These are phyloP conservation scores for Mungos mungo DNA, from an alignment of 2,113 vertebrate genomes.

Conservation along the genomic window DNA sequence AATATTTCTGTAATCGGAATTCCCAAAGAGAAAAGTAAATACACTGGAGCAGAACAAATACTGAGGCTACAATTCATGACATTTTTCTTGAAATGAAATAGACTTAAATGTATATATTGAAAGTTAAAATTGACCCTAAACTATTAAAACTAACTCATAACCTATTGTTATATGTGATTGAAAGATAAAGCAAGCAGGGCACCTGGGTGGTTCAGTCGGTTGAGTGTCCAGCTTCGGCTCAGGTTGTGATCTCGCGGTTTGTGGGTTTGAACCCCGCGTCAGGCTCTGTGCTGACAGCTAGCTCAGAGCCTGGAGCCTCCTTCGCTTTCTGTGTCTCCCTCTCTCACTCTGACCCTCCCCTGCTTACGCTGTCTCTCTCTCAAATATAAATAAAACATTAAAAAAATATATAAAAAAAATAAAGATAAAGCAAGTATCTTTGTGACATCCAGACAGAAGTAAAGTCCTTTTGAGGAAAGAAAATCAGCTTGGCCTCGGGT, in stretches of 20 bases:
- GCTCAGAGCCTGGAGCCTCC: too few relatives aligned
- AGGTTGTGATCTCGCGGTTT: too few relatives aligned
- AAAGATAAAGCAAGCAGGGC: neutral
- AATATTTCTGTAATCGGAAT: neutral
- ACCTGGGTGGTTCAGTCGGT: too few relatives aligned
- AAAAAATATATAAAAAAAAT: neutral
- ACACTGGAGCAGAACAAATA: neutral
- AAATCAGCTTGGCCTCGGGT: neutral
- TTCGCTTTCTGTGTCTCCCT: too few relatives aligned
- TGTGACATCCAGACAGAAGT: neutral
- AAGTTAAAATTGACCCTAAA: neutral
- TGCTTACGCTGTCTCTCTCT: too few relatives aligned
- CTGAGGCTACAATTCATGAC: neutral
- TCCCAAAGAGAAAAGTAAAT: neutral
- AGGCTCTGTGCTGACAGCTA: too few relatives aligned
- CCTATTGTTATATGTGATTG: neutral
- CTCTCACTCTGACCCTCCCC: too few relatives aligned
- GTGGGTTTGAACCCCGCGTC: too few relatives aligned
- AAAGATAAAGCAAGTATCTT: slow-evolving; percentile 3
- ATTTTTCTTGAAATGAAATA: neutral
- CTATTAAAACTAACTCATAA: neutral
- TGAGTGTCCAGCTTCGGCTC: too few relatives aligned
- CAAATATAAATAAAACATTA: too few relatives aligned
- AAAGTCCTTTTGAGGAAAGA: neutral
- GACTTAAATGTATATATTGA: neutral